Evolutionary conservation across 2,888 invertebrate species (phyloP).

Genomic region (Petrophora chlorosata): DNA sequence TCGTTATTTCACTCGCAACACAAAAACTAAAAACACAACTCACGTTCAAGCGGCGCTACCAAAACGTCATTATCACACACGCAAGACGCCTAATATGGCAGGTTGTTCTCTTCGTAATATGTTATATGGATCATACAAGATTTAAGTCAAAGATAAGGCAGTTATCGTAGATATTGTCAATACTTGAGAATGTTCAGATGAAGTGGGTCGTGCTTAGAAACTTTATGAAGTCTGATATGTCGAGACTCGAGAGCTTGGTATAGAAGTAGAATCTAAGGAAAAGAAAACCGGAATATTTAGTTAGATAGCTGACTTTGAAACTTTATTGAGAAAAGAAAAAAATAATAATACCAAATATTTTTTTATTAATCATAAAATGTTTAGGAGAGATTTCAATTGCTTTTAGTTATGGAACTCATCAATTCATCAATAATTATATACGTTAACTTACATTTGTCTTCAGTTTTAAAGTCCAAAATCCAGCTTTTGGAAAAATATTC

Average conservation of each 20-base stretch:
- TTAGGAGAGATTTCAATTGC: too few relatives aligned
- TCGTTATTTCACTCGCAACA: conserved; percentile 8
- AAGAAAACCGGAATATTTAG: not conserved
- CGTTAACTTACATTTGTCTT: not conserved
- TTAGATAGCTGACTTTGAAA: too few relatives aligned
- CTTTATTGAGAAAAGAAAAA: too few relatives aligned
- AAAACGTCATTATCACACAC: conserved; percentile 17
- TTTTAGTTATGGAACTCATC: not conserved
- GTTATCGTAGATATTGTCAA: conserved; percentile 24
- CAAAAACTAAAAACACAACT: conserved; percentile 19
- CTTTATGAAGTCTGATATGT: conserved; percentile 10
- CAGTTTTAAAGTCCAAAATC: not conserved
- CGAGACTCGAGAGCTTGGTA: conserved; percentile 2
- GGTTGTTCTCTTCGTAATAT: conserved; percentile 16
- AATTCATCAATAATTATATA: not conserved
- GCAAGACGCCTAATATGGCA: conserved; percentile 17
- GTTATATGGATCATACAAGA: conserved; percentile 24
- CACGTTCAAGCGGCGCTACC: conserved; percentile 10
- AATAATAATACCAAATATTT: too few relatives aligned
- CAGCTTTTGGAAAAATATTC: not conserved
- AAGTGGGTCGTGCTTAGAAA: conserved; percentile 21
- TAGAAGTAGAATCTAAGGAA: conserved; percentile 1
- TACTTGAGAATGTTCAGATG: conserved; percentile 22
- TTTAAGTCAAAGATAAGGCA: conserved; percentile 23
- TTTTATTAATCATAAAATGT: too few relatives aligned